Evolutionary conservation across 1,140 invertebrate species (phyloP), one percentile per base, ranked within the genome.

Genomic region (Drosophila funebris): DNA sequence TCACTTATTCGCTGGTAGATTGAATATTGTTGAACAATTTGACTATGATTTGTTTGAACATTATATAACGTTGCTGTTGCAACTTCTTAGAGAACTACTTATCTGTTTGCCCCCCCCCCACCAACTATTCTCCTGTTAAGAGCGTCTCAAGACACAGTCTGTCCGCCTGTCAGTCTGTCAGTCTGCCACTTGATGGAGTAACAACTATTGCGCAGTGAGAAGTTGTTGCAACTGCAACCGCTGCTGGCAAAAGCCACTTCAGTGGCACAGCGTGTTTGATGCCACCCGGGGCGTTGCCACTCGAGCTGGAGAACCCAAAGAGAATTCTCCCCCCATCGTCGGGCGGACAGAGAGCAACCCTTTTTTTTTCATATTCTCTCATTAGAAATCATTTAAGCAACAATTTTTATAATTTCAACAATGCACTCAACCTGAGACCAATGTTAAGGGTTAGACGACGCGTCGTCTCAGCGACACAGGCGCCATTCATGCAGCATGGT

Each of bases 311-410:
- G 11, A n/a, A 13, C 33, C 11, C 33, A 4, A 1, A 36, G 33
- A 36, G 33, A 9, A 11, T 14, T 27, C 22, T 48, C 7, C 24
- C 6, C 5, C 24, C 4, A 4, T 27, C 24, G 24, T 27, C 24
- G 24, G 4, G 24, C 24, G 24, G 4, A 6, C 24, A 27, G 4
- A 27, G 60, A 36, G 48, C 72, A 80, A 64, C 61, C 64, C 76
- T 73, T 60, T 56, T 58, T 14, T 29, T 7, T 70, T 81, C 74
- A 77, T n/a, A n/a, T n/a, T n/a, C 16, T 7, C 74, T 81, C 74
- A 77, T 87, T 74, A 81, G 76, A 87, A 85, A 87, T 61, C 82
- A 85, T 87, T 85, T 85, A 85, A 70, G 81, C 60, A 87, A 87
- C 81, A 73, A 70, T 87, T 72, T 73, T 79, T 54, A 69, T 76